phyloP scores from a whole-genome alignment of 2,888 invertebrate genomes.

The Dasypogon diadema region DNA sequence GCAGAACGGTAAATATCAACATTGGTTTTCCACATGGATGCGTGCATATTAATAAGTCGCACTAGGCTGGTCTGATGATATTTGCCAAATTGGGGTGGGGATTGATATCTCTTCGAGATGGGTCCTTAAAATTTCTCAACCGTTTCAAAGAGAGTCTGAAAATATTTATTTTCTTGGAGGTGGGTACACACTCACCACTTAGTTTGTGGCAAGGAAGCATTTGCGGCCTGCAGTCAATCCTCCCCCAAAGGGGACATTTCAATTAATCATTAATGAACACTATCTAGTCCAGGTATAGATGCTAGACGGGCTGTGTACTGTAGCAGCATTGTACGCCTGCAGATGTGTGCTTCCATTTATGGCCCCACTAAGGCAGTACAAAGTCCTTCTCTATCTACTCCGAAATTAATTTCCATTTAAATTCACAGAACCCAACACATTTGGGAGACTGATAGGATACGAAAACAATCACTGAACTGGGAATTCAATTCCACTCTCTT shows the following conservation, averaged over 20 bases:
- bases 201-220: conserved; percentile 24
- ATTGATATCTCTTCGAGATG: not conserved
- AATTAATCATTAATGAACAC: conserved; percentile 41
- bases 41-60: conserved; percentile 27
- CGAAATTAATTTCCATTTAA: conserved; percentile 47
- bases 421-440: conserved; percentile 34
- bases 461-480: conserved; percentile 38
- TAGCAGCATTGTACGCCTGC: not conserved
- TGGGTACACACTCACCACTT: conserved; percentile 1
- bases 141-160: conserved; percentile 29
- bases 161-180: conserved; percentile 32
- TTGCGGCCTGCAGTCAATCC: conserved; percentile 26
- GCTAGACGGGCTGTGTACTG: too few relatives aligned
- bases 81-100: not conserved
- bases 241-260: conserved; percentile 28
- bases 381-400: conserved; percentile 29
- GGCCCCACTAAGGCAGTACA: conserved; percentile 26
- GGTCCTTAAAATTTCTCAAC: not conserved
- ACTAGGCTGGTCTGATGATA: not conserved
- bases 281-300: not conserved
- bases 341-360: conserved; percentile 23
- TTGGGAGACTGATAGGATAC: conserved; percentile 41
- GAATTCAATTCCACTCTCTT: conserved; percentile 25
- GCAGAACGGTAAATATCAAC: not conserved
- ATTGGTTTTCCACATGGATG: not conserved